Base-by-base conservation (phyloP, 2,888 invertebrate species). In the Epirrita christyi region DNA sequence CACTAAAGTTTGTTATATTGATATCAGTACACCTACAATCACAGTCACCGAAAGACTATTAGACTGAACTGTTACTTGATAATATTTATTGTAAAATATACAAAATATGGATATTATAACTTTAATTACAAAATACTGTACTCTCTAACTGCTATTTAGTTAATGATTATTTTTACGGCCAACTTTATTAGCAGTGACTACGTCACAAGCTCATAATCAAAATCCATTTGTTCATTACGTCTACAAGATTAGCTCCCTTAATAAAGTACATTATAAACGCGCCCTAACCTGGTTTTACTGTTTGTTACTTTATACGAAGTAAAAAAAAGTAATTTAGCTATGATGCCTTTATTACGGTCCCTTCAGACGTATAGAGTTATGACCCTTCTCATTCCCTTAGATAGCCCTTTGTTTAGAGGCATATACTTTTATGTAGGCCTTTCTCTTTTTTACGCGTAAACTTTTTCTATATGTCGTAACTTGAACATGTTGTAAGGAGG, bases 311-410 rank as follows among this genome's bases (percentile, higher is more conserved):
- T 71, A 69, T 66, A 66, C 71, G 61, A 61, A 71, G 73, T 76
- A 78, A 80, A 81, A 77, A 56, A 80, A 81, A 79, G 79, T 78
- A 75, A 81, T 81, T 76, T 73, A 64, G 76, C 73, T 75, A 81
- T 78, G 77, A 81, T 74, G 80, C 71, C 76, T 81, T 80, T 81
- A 81, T 78, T 75, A 78, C 79, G 70, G 73, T 68, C 73, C 72
- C 67, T 71, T 69, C 60, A 69, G 70, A 71, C 66, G 68, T 75
- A 81, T 77, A 73, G 75, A 80, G 76, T 80, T 80, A 80, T 76
- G 66, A 70, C 71, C 65, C 65, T 71, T 74, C 73, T 73, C 78
- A 72, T 76, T 78, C 72, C 68, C 66, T 68, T 66, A 76, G 73
- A 78, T 74, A 73, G 76, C 65, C 68, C 71, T 80, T 78, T 79